Evolutionary conservation across 2,888 invertebrate genomes (phyloP).

Genomic region (Hetaerina titia): DNA sequence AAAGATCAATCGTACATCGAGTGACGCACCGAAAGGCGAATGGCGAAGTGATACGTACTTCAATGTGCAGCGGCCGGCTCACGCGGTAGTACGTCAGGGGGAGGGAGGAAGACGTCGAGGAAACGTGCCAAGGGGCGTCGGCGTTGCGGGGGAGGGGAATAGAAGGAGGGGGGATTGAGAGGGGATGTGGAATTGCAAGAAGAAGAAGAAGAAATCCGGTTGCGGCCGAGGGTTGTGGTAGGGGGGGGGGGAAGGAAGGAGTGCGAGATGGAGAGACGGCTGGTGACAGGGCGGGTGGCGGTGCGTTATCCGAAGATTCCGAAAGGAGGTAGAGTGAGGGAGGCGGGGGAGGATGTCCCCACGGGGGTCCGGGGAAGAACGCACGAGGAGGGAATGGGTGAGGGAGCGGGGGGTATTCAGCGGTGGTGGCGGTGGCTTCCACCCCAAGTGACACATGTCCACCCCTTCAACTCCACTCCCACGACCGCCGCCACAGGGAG

Average conservation of each 20-base stretch:
- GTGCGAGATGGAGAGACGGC: neutral
- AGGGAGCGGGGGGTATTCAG: neutral
- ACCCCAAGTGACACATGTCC: constrained; percentile 17
- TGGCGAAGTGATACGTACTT: neutral
- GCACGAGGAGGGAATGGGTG: neutral
- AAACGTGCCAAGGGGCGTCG: neutral
- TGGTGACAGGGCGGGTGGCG: neutral
- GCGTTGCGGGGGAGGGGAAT: too few relatives aligned
- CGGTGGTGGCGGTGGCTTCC: neutral
- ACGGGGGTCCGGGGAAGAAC: neutral
- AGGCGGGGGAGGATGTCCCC: neutral
- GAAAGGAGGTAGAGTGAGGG: neutral
- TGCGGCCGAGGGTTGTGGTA: too few relatives aligned
- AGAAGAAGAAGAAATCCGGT: too few relatives aligned
- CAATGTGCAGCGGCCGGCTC: neutral
- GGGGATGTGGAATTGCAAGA: neutral
- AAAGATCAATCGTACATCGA: neutral
- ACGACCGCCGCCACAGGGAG: neutral
- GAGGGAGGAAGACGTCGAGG: neutral
- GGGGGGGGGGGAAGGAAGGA: neutral
- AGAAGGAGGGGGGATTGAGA: neutral
- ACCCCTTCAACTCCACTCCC: neutral
- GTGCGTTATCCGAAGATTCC: neutral
- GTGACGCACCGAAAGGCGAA: neutral
- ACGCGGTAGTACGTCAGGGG: too few relatives aligned